Base-by-base conservation (phyloP, 2,113 vertebrate species). In the Speoplatyrhinus poulsoni region DNA sequence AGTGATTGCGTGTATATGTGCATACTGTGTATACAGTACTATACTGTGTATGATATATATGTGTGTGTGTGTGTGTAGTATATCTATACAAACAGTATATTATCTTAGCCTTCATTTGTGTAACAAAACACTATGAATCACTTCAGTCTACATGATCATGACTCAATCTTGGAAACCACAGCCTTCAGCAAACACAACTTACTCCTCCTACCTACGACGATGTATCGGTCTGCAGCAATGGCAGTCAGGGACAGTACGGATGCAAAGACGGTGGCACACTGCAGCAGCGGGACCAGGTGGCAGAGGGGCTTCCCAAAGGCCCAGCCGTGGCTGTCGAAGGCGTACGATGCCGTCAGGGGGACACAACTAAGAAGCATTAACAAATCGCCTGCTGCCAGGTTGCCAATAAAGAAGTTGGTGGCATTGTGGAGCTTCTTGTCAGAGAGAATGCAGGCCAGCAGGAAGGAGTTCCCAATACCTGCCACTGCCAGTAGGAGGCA, bases 351-450 rank as follows among this genome's bases (percentile, higher is more conserved):
- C 1, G 93, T 94, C 62, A 93, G 82, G 0, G 93, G 93, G 48
- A 93, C 90, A 9, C 93, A 94, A 73, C 87, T 91, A 75, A 94
- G 80, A 61, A 92, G 93, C 93, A 94, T 94, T 65, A 94, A 85
- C 69, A 93, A 85, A 83, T 94, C 93, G 3, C 91, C 89, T 0
- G 88, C 89, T 1, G 93, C 91, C 19, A 94, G 77, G 82, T 93
- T 94, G 8, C 93, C 93, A 0, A 94, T 91, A 82, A 94, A 94
- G 81, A 93, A 81, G 82, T 94, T 93, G 70, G 92, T 93, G 78
- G 91, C 91, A 7, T 93, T 93, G 88, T 94, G 93, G 46, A 94
- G 92, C 66, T 93, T 93, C 78, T 91, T 91, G 82, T 93, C 92
- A 0, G 69, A 67, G 49, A 90, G 46, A 55, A 94, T 93, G 70